Evolutionary conservation across 2,888 invertebrate genomes (phyloP).

Genomic region (Brenthis ino): DNA sequence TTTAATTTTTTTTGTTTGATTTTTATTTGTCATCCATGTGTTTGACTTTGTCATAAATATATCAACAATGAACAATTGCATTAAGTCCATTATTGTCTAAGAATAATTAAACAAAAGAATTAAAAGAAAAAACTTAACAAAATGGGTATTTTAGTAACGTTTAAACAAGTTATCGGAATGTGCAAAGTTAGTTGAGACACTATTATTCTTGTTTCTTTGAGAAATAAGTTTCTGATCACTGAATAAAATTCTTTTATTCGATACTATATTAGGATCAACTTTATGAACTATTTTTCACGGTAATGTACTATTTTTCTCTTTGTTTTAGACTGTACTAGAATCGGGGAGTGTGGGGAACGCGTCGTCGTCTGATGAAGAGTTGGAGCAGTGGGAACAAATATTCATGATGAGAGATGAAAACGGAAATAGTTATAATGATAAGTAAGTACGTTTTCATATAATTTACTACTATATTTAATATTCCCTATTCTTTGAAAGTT

Average conservation of each 20-base stretch:
- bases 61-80: no score
- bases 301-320: constrained; percentile 23
- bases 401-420: constrained; percentile 87
- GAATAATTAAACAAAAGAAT: not conserved
- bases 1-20: no score
- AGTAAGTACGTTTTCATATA: constrained; percentile 58
- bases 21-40: no score
- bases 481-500: no score
- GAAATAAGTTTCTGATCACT: not conserved
- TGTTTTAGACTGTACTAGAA: constrained; percentile 86
- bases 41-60: no score
- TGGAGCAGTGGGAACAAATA: constrained; percentile 90
- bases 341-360: constrained; percentile 84
- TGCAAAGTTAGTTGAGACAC: constrained; percentile 2
- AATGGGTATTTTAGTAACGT: not conserved
- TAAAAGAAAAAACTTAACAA: not conserved
- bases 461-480: not conserved
- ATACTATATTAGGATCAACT: not conserved
- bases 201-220: not conserved
- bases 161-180: constrained; percentile 6
- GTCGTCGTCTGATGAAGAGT: constrained; percentile 85
- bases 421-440: constrained; percentile 84
- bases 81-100: no score
- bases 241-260: no score
- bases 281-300: constrained; percentile 1